Percentiles rank a stretch among this genome's conserved stretches.
Conservation (phyloP, 2,113 vertebrate genomes). For the Mohoua ochrocephala region DNA sequence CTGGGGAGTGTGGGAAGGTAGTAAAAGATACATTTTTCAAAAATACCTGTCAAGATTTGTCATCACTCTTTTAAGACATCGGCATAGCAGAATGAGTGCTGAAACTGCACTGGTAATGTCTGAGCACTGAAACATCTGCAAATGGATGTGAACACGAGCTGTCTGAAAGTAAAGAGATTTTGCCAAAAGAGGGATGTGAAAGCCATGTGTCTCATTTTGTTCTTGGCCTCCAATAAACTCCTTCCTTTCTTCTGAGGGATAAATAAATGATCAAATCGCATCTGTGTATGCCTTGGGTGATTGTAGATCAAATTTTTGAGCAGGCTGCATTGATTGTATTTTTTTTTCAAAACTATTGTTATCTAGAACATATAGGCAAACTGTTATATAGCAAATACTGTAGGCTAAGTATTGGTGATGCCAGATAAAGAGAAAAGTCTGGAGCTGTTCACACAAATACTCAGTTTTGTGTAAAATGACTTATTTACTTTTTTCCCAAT, state of each 20-base stretch:
- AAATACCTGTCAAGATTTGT: not conserved
- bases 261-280: not conserved
- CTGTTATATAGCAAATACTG: no score
- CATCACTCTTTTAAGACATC: not conserved
- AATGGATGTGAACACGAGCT: fast-evolving
- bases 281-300: not conserved
- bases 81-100: not conserved
- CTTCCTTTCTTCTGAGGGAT: not conserved
- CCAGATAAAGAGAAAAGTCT: no score
- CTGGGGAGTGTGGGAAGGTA: not conserved
- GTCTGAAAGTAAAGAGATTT: not conserved
- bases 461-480: no score
- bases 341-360: not conserved
- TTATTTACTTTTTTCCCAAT: no score
- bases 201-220: not conserved
- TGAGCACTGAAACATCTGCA: not conserved
- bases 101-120: not conserved
- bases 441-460: no score
- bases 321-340: not conserved
- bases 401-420: no score
- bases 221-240: not conserved
- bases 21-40: not conserved
- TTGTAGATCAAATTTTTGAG: not conserved
- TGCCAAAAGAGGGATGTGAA: not conserved
- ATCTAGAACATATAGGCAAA: not conserved